Percentiles rank a stretch among this genome's conserved stretches.
These are phyloP conservation scores for Acestrorhynchus altus DNA, from an alignment of 2,797 vertebrate genomes.

Conservation along the genomic window DNA sequence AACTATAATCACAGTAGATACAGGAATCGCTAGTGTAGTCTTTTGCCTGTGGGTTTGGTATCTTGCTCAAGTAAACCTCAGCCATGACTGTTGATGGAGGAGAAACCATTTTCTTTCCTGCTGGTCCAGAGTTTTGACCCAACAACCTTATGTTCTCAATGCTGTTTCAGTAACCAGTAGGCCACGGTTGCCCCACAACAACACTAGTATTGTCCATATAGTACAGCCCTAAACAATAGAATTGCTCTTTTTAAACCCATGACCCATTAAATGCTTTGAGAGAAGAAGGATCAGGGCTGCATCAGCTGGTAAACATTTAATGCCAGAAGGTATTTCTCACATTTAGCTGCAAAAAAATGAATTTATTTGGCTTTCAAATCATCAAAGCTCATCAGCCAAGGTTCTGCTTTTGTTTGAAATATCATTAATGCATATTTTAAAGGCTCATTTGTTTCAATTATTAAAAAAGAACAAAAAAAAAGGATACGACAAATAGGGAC, in stretches of 20 bases:
- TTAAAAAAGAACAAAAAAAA: neutral
- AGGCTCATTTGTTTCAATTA: conserved; percentile 14
- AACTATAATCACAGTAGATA: too few species aligned
- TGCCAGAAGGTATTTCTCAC: neutral
- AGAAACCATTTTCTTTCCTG: too few species aligned
- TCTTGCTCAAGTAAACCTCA: too few species aligned
- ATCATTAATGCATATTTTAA: conserved; percentile 17
- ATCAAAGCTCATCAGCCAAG: neutral
- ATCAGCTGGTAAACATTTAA: conserved; percentile 1
- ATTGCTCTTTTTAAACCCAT: neutral
- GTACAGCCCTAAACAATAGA: neutral
- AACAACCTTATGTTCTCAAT: too few species aligned
- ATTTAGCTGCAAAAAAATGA: neutral
- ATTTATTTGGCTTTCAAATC: neutral
- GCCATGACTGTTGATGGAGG: too few species aligned
- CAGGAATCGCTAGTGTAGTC: too few species aligned
- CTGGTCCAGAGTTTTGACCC: too few species aligned
- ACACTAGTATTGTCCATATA: neutral
- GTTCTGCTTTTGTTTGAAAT: neutral
- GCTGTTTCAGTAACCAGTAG: too few species aligned
- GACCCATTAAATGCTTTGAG: neutral
- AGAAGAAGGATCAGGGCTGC: neutral
- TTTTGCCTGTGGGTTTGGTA: too few species aligned
- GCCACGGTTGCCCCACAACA: neutral
- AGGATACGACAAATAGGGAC: conserved; percentile 11